Evolutionary conservation across 2,113 vertebrate genomes (phyloP).

Genomic region (Pogona vitticeps): DNA sequence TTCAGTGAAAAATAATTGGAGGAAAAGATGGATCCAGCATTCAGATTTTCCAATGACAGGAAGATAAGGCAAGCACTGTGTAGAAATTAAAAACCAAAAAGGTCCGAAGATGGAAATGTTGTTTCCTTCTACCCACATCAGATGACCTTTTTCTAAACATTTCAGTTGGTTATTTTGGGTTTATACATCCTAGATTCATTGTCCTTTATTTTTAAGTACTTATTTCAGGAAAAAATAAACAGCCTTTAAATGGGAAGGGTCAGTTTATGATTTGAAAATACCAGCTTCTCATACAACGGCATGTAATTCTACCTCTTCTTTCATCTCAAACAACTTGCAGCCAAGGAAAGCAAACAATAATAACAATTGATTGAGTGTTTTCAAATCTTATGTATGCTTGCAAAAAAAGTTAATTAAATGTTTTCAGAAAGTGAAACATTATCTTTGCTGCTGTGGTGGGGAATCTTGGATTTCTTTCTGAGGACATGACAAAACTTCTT

Average conservation of each 20-base stretch:
- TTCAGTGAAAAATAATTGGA: background rate
- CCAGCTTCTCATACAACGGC: background rate
- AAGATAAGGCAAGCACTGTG: background rate
- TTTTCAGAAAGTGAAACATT: slow-evolving; percentile 19
- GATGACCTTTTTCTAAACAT: background rate
- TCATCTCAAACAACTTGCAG: slow-evolving; percentile 18
- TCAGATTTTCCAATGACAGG: background rate
- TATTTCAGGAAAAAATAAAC: background rate
- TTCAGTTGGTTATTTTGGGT: background rate
- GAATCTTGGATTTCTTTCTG: background rate
- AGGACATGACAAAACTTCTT: slow-evolving; percentile 4
- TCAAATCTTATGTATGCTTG: background rate
- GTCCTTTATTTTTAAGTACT: slow-evolving; percentile 17
- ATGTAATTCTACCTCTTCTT: slow-evolving; percentile 23
- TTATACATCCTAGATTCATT: background rate
- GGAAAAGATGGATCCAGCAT: background rate
- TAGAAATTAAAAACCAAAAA: background rate
- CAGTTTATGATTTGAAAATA: slow-evolving; percentile 1
- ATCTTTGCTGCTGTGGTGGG: background rate
- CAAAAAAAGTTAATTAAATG: slow-evolving; percentile 30
- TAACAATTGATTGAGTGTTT: slow-evolving; percentile 6
- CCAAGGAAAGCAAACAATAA: slow-evolving; percentile 23
- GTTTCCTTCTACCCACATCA: background rate
- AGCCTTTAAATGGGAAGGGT: background rate
- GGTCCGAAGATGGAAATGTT: background rate